Conservation (phyloP, 2,113 vertebrate genomes). For the Trinectes maculatus region DNA sequence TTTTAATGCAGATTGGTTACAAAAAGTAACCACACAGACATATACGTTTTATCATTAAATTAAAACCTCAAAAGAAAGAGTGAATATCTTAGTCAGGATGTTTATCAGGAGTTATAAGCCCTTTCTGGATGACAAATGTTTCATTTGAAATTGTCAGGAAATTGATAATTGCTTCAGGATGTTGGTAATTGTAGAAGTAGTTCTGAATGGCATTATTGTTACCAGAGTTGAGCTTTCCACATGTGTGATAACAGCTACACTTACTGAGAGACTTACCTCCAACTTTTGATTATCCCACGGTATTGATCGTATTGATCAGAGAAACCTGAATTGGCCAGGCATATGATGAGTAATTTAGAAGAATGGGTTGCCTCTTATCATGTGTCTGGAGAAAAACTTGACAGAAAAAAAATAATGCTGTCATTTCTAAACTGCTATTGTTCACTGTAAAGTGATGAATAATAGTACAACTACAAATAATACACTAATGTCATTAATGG, state of each 20-base stretch:
- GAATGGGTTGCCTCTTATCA: conserved; percentile 5
- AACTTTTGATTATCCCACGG: conserved; percentile 38
- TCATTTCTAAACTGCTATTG: conserved; percentile 28
- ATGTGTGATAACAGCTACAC: conserved; percentile 22
- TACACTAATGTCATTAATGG: conserved; percentile 16
- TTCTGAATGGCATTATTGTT: conserved; percentile 56
- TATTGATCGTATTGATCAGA: conserved; percentile 52
- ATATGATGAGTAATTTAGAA: conserved; percentile 28
- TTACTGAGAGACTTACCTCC: conserved; percentile 31
- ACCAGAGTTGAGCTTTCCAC: conserved; percentile 36
- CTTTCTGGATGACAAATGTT: conserved; percentile 33
- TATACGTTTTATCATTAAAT: neutral
- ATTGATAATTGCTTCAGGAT: conserved; percentile 63
- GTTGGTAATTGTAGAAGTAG: conserved; percentile 53
- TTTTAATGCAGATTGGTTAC: neutral
- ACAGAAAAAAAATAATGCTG: conserved; percentile 5
- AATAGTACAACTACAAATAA: no score
- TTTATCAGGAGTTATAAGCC: conserved; percentile 6
- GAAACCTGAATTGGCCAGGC: neutral
- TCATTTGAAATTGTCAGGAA: conserved; percentile 44
- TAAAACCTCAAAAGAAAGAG: conserved; percentile 1
- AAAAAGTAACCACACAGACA: neutral
- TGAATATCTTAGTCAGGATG: conserved; percentile 5
- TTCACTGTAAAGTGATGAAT: conserved; percentile 33
- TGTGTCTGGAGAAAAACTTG: conserved; percentile 15